phyloP scores from a whole-genome alignment of 2,113 vertebrate species.

The Mus pahari region DNA sequence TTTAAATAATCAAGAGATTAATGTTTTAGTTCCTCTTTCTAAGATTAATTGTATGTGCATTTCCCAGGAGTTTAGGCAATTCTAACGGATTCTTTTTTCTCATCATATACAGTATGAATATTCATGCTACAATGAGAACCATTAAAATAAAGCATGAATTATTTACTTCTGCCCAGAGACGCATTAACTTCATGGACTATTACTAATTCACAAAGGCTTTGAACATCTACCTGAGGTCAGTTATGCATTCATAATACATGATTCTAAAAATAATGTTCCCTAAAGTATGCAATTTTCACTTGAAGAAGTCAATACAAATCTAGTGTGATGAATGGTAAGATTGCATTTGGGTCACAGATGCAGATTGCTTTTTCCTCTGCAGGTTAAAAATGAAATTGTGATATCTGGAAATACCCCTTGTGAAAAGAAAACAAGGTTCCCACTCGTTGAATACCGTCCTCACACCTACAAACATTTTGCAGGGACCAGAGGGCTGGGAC shows the following conservation, averaged over 20 bases:
- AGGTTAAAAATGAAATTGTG: not conserved
- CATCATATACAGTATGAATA: constrained; percentile 77
- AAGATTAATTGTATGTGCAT: constrained; percentile 37
- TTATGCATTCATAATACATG: constrained; percentile 73
- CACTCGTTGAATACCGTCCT: not conserved
- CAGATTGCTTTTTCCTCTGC: constrained; percentile 44
- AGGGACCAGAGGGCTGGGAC: not conserved
- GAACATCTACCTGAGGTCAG: constrained; percentile 76
- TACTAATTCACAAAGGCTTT: constrained; percentile 72
- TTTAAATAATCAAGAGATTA: constrained; percentile 54
- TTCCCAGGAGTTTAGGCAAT: constrained; percentile 46
- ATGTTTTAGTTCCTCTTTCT: constrained; percentile 55
- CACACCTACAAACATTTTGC: not conserved
- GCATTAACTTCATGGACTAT: constrained; percentile 70
- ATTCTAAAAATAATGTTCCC: constrained; percentile 73
- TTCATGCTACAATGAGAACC: constrained; percentile 76
- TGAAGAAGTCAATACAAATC: constrained; percentile 62
- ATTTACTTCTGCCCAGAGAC: constrained; percentile 79
- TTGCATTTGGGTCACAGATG: not conserved
- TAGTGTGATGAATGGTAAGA: constrained; percentile 31
- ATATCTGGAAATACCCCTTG: not conserved
- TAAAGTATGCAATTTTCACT: constrained; percentile 66
- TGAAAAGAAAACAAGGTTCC: not conserved
- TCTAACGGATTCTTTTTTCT: constrained; percentile 63
- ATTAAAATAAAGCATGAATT: constrained; percentile 82